Evolutionary conservation across 1,140 invertebrate genomes (phyloP), one percentile per base, ranked within the genome.

Genomic region (Lepidostoma basale): DNA sequence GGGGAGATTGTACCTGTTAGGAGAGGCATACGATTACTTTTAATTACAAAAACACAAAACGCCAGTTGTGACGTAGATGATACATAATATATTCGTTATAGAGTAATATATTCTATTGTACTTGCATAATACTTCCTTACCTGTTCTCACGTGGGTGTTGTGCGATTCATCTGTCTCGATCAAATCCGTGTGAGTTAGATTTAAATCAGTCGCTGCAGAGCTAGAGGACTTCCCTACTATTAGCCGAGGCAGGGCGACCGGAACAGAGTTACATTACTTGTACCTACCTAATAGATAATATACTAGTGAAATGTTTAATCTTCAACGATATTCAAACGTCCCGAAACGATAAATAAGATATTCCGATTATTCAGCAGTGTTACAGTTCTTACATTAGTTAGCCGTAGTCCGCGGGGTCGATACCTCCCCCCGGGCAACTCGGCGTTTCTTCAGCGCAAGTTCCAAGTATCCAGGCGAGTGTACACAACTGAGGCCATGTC

Each of bases 101-200:
- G n/a, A n/a, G n/a, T n/a, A n/a, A n/a, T n/a, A n/a, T n/a, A n/a
- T n/a, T n/a, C n/a, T n/a, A n/a, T n/a, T n/a, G n/a, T n/a, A n/a
- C n/a, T n/a, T n/a, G n/a, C n/a, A n/a, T n/a, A n/a, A n/a, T 33
- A 56, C 52, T 56, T 36, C 52, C 52, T 56, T 56, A 56, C 52
- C 52, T 56, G 52, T 33, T 33, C 52, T 56, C 52, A 56, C 25
- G 20, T 60, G 3, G 39, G 22, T 44, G 56, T 40, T 60, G 56
- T 60, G 56, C 25, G 36, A 42, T 60, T 59, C 40, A 59, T 60
- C 56, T 23, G 42, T 26, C 42, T 25, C 56, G n/a, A n/a, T n/a
- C n/a, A n/a, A 60, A 60, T 14, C 33, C 33, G 16, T 42, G 22
- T 42, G 39, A 60, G 39, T 60, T 60, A 60, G 39, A 22, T 25